Evolutionary conservation across 2,888 invertebrate species (phyloP), one percentile per base, ranked within the genome.

Genomic region (Lucinisca nassula): DNA sequence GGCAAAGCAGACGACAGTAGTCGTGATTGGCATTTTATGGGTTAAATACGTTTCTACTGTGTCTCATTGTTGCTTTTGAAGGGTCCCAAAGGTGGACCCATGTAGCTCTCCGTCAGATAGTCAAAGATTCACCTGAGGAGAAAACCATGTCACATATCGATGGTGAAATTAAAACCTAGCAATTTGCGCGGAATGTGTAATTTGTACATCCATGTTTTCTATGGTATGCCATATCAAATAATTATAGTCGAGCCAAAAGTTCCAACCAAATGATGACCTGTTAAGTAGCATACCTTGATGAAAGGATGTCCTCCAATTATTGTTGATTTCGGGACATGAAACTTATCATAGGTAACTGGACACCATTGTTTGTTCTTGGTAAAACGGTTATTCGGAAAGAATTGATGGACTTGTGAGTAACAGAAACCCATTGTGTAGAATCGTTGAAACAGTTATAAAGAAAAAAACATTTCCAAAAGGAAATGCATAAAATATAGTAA

Each of bases 121-220:
- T 83, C 83, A 83, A 83, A 40, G 58, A 37, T 21, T 61, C 37
- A 32, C 58, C 38, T 38, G 45, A 37, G 51, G 51, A 49, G 38
- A 73, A 45, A 49, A 45, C 72, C 70, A 55, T 77, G 79, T 79
- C 75, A 79, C 58, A 55, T 45, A 79, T 70, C 38, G n/a, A 40
- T 51, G 55, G 74, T 89, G 89, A 89, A 89, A 89, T 81, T 74
- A 79, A 82, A 89, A 84, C 87, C 89, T 67, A 35, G 51, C 81
- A 84, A 87, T 89, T 89, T 89, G 38, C 49, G 30, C 38, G 85
- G 85, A 88, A 88, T 88, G 82, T 84, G 76, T 82, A 84, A 84
- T 84, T 82, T 84, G 84, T 82, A 72, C 67, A 75, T 74, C 81
- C 81, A 75, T 51, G 58, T 81, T 37, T 58, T 27, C 21, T 27